Evolutionary conservation across 2,797 vertebrate species (phyloP), one percentile per base, ranked within the genome.

Genomic region (Avahi laniger): DNA sequence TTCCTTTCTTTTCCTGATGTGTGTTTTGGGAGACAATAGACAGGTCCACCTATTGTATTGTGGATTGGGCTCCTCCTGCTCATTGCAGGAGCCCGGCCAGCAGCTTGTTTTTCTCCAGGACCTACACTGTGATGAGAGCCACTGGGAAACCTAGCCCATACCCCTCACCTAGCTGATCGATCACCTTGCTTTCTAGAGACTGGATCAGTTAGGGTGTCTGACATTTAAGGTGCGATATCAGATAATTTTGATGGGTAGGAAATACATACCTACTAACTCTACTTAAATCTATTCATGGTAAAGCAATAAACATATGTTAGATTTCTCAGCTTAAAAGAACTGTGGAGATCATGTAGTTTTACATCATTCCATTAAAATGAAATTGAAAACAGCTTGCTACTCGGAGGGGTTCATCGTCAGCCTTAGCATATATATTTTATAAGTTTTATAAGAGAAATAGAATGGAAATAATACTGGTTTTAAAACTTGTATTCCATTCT

Each of bases 401-500:
- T 30, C 13, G 17, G 57, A 88, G 43, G 41, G 13, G 33, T 73
- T 94, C 11, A 15, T 61, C 20, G 35, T 61, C 33, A 90, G 59
- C 46, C 13, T 84, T 80, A 81, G 24, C 9, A n/a, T 48, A 24
- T 7, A n/a, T 22, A 20, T 80, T 92, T 93, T 65, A 69, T 67
- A 86, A 10, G n/a, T 79, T 78, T 94, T 92, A 33, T 67, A 83
- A 59, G 57, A 91, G 57, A 82, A 89, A 65, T 10, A 86, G 43
- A 33, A 48, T 72, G 33, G 41, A 80, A 91, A 76, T 41, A 59
- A 73, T 52, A 83, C 46, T 69, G 70, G 17, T 65, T 94, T 96
- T 91, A 75, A 83, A 94, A 89, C 38, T 52, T 94, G 43, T 35
- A 89, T 87, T 13, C n/a, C 35, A 54, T 83, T 81, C 30, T 89